phyloP scores from a whole-genome alignment of 2,888 invertebrate species.

The Dascillus cervinus region DNA sequence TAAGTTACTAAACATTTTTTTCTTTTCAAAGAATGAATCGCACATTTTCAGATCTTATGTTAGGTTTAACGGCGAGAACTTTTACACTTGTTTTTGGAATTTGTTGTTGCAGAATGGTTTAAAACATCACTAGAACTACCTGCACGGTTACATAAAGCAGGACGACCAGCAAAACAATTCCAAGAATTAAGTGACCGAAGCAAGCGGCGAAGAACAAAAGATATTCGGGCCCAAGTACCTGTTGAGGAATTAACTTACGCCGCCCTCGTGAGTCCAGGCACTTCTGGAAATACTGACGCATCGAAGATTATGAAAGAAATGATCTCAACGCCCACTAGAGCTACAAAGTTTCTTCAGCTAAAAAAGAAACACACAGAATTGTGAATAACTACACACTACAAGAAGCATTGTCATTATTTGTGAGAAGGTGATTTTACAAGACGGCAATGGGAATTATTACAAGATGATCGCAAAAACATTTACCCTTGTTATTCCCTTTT shows the following conservation, averaged over 20 bases:
- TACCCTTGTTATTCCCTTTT: constrained; percentile 14
- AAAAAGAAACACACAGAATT: constrained; percentile 3
- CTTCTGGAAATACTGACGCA: constrained; percentile 8
- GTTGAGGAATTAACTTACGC: constrained; percentile 10
- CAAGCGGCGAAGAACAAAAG: constrained; percentile 16
- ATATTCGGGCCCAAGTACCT: constrained; percentile 10
- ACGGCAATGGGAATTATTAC: constrained; percentile 1
- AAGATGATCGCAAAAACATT: too few relatives aligned
- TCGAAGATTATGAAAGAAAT: constrained; percentile 7
- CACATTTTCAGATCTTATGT: too few relatives aligned
- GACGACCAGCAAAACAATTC: constrained; percentile 16
- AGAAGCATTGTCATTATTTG: too few relatives aligned
- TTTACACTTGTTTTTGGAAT: too few relatives aligned
- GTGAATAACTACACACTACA: not conserved
- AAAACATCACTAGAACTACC: too few relatives aligned
- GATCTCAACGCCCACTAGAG: constrained; percentile 4
- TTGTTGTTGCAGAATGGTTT: too few relatives aligned
- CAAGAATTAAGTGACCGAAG: constrained; percentile 16
- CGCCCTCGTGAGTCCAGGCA: constrained; percentile 9
- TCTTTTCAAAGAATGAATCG: too few relatives aligned
- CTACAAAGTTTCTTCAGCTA: too few relatives aligned
- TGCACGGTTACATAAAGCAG: constrained; percentile 8
- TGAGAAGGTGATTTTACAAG: constrained; percentile 1
- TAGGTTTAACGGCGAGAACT: too few relatives aligned
- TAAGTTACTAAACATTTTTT: too few relatives aligned